Percentiles rank a stretch among this genome's conserved stretches.
Evolutionary conservation across 2,797 vertebrate species (phyloP).

Genomic region (Catharus ustulatus): DNA sequence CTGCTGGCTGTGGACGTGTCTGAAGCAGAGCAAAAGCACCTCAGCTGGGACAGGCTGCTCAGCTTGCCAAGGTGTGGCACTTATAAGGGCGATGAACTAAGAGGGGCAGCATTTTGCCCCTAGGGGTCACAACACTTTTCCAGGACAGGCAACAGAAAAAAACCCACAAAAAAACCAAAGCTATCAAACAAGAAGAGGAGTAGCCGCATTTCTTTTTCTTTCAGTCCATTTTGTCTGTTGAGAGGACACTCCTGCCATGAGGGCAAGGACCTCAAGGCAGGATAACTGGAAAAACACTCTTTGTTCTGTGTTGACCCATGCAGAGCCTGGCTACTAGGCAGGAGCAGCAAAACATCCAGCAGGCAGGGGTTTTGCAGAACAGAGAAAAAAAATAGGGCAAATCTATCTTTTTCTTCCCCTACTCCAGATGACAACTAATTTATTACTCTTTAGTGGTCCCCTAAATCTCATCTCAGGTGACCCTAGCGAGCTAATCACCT

Average conservation of each 20-base stretch:
- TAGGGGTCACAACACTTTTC: background rate
- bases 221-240: background rate
- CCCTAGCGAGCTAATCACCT: constrained; percentile 27
- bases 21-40: background rate
- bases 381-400: background rate
- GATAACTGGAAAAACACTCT: background rate
- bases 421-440: background rate
- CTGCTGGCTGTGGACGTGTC: background rate
- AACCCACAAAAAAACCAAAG: background rate
- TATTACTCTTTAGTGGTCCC: background rate
- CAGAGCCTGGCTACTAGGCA: background rate
- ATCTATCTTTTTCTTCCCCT: background rate
- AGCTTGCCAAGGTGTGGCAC: background rate
- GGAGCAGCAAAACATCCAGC: background rate
- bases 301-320: background rate
- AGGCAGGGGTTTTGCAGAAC: background rate
- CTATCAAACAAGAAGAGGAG: background rate
- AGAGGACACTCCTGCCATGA: background rate
- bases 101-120: background rate
- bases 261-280: background rate
- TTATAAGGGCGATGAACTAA: accelerated
- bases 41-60: background rate
- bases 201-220: background rate
- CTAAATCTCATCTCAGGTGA: constrained; percentile 28
- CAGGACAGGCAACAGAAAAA: background rate